Base-by-base conservation (phyloP, 1,140 invertebrate species). In the Drosophila ohnishii region DNA sequence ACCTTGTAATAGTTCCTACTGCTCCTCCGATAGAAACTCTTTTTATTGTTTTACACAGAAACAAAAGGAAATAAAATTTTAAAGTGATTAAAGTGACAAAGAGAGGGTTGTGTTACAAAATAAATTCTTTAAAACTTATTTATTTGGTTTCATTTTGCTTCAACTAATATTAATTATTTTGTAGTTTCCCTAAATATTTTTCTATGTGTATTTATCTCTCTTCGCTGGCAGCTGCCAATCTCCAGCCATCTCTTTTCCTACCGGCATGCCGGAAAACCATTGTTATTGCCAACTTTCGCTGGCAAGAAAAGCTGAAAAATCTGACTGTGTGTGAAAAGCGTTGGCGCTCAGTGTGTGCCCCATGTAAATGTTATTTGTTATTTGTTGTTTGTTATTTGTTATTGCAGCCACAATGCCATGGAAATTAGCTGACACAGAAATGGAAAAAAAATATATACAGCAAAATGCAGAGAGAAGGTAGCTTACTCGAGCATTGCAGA, bases 271-370 rank as follows among this genome's bases (percentile, higher is more conserved):
- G 75, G 75, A 77, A 78, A 78, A 77, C 58, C 75, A 77, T 77
- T 77, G 75, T 77, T 77, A 77, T 71, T 73, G 69, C 67, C 70
- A 76, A 76, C 73, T 76, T 76, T 76, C 73, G 73, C 73, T 76
- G 71, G 51, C 63, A 66, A 67, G 73, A 76, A 76, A 76, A 76
- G 62, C 56, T 53, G 19, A 34, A 64, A 64, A 64, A 65, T 45
- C 64, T 50, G 60, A 39, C 45, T 66, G 71, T 58, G 73, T 58
- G 73, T 75, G 73, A 75, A 75, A 75, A 75, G 71, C 61, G 71
- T 64, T 75, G 53, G 62, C 30, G 62, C 35, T 65, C 37, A 28
- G 34, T 50, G 40, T 74, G 30, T 19, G 48, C n/a, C 19, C 65
- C 16, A 71, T 71, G 69, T 58, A 72, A 72, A 72, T 72, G 65